These are phyloP conservation scores for Chaetodon auriga DNA, from an alignment of 2,113 vertebrate species.

Conservation along the genomic window DNA sequence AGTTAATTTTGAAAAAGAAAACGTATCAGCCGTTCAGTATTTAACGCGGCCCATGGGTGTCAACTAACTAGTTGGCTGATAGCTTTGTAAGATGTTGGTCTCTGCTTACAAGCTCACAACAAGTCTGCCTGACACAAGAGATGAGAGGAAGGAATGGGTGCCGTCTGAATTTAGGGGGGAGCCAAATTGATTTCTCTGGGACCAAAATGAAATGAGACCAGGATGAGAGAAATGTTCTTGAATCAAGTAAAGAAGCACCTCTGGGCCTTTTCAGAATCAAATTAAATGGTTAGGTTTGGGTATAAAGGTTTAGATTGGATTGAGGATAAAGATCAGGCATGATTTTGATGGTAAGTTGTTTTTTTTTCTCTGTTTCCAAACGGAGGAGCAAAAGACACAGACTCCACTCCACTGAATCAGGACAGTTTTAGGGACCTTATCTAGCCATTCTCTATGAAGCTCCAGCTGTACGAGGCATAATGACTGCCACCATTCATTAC, in stretches of 20 bases:
- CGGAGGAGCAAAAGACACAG: constrained; percentile 6
- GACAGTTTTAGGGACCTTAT: constrained; percentile 27
- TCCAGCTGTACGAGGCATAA: constrained; percentile 56
- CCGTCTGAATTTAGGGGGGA: constrained; percentile 10
- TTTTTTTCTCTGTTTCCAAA: neutral
- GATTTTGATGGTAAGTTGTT: neutral
- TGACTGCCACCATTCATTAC: constrained; percentile 51
- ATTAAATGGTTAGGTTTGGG: neutral
- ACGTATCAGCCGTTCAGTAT: neutral
- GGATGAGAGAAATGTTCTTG: constrained; percentile 16
- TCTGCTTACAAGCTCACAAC: neutral
- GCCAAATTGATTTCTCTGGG: constrained; percentile 32
- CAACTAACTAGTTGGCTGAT: neutral
- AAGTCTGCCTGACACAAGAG: neutral
- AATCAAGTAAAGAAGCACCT: neutral
- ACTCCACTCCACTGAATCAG: constrained; percentile 3
- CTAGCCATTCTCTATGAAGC: constrained; percentile 43
- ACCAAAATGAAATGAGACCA: constrained; percentile 34
- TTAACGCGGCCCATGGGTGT: neutral
- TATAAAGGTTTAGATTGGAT: neutral
- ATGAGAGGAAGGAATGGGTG: constrained; percentile 1
- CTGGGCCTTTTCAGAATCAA: neutral
- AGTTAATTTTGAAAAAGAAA: neutral
- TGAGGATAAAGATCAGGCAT: neutral
- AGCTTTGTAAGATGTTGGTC: constrained; percentile 5